Base-by-base conservation (phyloP, 2,113 vertebrate genomes). In the Tetraodon nigroviridis region DNA sequence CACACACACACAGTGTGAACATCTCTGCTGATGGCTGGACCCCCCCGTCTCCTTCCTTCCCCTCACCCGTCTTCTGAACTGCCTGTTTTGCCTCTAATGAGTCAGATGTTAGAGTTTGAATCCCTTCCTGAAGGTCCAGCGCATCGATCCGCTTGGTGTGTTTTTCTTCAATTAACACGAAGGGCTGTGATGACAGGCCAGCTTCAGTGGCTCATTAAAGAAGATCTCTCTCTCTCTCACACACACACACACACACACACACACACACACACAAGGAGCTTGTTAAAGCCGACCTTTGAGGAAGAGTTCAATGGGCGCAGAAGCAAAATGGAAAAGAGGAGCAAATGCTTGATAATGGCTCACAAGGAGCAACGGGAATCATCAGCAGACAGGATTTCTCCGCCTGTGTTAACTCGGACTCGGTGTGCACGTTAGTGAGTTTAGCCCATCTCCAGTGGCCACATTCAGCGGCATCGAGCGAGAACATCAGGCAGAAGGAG, bases 261-360 rank as follows among this genome's bases (percentile, higher is more conserved):
- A 53, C 51, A 32, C 48, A 46, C 55, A 48, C 59, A 70, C 79
- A 70, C 60, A 71, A 68, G 79, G 56, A 66, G 67, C 76, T 85
- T 82, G 82, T 89, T 88, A 89, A 77, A 78, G 57, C 32, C 61
- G 80, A 79, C 79, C 80, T 89, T 85, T 84, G 64, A 67, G 40
- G 45, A 57, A 49, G 58, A 78, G 51, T 61, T 64, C 7, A 60
- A 70, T 18, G 42, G 61, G 24, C 40, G 47, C 15, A 44, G 49
- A 32, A 61, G 52, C 41, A 37, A 37, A 47, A 45, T 42, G 16
- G 24, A 54, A 69, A 47, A 27, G 17, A 24, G 20, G 18, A 68
- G 20, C 37, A 44, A 10, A n/a, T 45, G 32, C 37, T 27, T n/a
- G 47, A 46, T n/a, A 16, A 46, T 37, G 29, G 19, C 7, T 13